Base-by-base conservation (phyloP, 2,888 invertebrate genomes). In the Byasa hedistus region DNA sequence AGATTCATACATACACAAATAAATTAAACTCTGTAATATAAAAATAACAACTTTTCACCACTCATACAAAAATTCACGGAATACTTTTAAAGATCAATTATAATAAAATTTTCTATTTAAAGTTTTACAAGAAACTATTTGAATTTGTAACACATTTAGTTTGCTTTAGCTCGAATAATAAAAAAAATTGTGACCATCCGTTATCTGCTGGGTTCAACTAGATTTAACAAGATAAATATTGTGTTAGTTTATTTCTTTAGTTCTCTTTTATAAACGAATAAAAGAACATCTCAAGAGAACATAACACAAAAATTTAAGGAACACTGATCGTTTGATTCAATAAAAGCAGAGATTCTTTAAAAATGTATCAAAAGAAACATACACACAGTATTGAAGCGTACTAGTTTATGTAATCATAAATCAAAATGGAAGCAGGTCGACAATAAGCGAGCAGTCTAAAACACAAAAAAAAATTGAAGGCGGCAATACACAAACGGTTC, bases 401-500 rank as follows among this genome's bases (percentile, higher is more conserved):
- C 57, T 57, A 27, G 8, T 63, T 57, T 27, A 21, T 17, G 10
- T 51, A 21, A 51, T 17, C 48, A 27, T 57, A 52, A 64, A 64
- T 39, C 57, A 52, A 58, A 51, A 64, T 58, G 12, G 27, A 56
- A 60, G 48, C 44, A 51, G 60, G 32, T 15, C 32, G 24, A 23
- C 56, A 51, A 61, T 48, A 61, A 61, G 44, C 39, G 36, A 19
- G 17, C 19, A 51, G 48, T 51, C 3, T 2, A 39, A 21, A 23
- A 44, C 22, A 23, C 27, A 27, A 48, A 57, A 62, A 61, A 61
- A 64, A 64, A 24, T 12, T 15, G 23, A 51, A 61, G 21, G 51
- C 27, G 32, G 39, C 44, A 58, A 27, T 8, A 21, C 19, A 61
- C 55, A 66, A 59, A 62, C 58, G 58, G 44, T 22, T 54, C 58